Evolutionary conservation across 2,797 vertebrate genomes (phyloP).

Genomic region (Rhincodon typus): DNA sequence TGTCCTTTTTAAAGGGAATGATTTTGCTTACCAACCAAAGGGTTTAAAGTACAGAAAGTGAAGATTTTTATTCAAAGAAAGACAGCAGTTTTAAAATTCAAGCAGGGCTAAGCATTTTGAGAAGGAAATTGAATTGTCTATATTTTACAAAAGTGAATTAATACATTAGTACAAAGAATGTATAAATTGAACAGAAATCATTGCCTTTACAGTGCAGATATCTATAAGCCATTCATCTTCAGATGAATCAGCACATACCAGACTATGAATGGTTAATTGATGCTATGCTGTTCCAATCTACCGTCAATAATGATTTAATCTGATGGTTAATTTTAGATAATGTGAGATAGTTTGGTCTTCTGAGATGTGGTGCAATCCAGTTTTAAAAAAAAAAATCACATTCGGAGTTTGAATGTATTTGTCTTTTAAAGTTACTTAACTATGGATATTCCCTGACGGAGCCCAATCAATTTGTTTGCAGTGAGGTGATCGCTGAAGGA

Average conservation of each 20-base stretch:
- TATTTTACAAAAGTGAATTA: conserved; percentile 18
- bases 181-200: neutral
- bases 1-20: neutral
- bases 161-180: neutral
- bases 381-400: neutral
- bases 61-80: conserved; percentile 12
- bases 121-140: conserved; percentile 12
- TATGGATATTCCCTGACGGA: neutral
- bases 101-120: neutral
- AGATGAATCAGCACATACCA: neutral
- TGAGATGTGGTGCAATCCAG: neutral
- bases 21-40: neutral
- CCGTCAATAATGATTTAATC: neutral
- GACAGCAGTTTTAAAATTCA: neutral
- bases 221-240: neutral
- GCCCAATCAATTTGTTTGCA: neutral
- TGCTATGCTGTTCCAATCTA: neutral
- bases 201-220: neutral
- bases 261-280: neutral
- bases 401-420: neutral
- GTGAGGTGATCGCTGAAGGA: neutral
- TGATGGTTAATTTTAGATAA: conserved; percentile 19
- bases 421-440: neutral
- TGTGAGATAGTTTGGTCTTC: neutral
- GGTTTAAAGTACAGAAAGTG: neutral